Evolutionary conservation across 1,140 invertebrate species (phyloP).

Genomic region (Cataglyphis hispanica): DNA sequence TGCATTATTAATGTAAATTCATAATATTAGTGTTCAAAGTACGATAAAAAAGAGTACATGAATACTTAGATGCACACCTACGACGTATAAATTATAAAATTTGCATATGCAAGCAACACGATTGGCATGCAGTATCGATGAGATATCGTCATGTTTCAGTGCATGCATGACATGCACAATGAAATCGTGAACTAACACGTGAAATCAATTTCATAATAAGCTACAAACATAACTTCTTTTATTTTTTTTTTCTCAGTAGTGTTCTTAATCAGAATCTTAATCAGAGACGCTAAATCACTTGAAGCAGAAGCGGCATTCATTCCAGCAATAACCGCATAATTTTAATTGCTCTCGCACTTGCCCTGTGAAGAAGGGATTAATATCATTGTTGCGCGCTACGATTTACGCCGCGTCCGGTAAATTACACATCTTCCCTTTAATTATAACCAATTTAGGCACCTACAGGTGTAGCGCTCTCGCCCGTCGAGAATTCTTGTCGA

Average conservation of each 20-base stretch:
- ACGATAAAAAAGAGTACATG: neutral
- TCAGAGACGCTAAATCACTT: neutral
- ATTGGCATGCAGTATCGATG: neutral
- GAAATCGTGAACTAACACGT: neutral
- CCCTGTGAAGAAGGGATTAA: neutral
- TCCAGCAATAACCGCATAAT: neutral
- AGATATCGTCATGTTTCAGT: too few relatives aligned
- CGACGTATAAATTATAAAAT: neutral
- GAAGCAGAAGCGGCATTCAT: neutral
- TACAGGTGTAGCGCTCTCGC: neutral
- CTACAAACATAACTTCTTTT: neutral
- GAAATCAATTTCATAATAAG: too few relatives aligned
- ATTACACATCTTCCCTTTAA: slow-evolving; percentile 61
- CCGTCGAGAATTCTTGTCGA: slow-evolving; percentile 29
- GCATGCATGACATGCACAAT: neutral
- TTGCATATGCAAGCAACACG: neutral
- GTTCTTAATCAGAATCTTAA: neutral
- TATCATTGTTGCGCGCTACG: neutral
- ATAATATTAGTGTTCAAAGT: neutral
- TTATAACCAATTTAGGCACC: slow-evolving; percentile 64
- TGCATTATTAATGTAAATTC: slow-evolving; percentile 33
- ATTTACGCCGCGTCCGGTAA: slow-evolving; percentile 21
- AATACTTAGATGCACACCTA: too few relatives aligned
- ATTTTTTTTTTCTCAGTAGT: neutral
- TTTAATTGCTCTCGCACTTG: neutral